These are phyloP conservation scores for Stigmatopora nigra DNA, from an alignment of 2,113 vertebrate genomes.

Conservation along the genomic window DNA sequence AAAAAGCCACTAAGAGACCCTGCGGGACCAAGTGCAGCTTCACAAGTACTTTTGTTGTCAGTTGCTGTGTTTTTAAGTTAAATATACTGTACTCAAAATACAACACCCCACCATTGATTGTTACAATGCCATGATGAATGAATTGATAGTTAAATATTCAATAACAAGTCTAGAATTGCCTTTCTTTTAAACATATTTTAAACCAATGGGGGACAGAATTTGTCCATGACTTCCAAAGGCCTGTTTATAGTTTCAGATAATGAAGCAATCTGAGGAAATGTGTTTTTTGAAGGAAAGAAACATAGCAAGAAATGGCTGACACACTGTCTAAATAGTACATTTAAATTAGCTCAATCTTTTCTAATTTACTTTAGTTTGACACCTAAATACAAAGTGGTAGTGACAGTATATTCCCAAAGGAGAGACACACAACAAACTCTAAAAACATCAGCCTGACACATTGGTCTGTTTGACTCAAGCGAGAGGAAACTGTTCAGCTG, in stretches of 20 bases:
- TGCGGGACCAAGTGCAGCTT: conserved; percentile 10
- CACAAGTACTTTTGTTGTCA: not conserved
- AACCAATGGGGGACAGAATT: no score
- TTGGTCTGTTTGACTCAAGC: conserved; percentile 5
- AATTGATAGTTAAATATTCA: no score
- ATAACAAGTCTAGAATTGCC: no score
- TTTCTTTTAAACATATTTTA: no score
- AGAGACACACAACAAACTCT: conserved; percentile 5
- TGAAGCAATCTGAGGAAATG: no score
- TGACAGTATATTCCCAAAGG: not conserved
- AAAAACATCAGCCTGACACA: conserved; percentile 8
- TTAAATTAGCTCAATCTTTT: not conserved
- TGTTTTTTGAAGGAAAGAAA: no score
- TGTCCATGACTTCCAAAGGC: no score
- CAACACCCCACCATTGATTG: not conserved
- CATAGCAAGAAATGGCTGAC: no score
- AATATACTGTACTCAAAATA: not conserved
- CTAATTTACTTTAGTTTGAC: not conserved
- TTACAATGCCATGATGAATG: no score
- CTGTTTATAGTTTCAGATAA: no score
- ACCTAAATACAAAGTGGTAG: not conserved
- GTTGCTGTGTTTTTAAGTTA: not conserved
- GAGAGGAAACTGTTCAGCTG: conserved; percentile 7
- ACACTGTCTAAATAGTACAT: no score
- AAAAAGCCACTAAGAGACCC: conserved; percentile 21